phyloP scores from a whole-genome alignment of 2,797 vertebrate species.

The Ibycter americanus region DNA sequence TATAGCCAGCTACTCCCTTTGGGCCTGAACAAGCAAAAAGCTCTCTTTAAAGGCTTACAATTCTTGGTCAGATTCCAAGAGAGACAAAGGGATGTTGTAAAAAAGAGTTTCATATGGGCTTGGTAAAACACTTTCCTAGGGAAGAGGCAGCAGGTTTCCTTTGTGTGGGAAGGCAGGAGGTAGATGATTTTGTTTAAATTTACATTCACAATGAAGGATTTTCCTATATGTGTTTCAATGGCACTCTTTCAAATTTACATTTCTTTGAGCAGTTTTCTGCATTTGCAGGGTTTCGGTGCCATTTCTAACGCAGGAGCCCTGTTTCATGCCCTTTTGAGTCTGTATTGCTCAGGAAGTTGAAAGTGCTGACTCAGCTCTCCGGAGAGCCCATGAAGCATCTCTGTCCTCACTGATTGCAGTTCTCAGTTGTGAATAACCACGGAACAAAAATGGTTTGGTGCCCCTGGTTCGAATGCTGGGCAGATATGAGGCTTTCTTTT shows the following conservation, averaged over 20 bases:
- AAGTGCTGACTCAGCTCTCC: slow-evolving; percentile 44
- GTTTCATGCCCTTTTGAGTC: slow-evolving; percentile 2
- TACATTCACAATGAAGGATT: slow-evolving; percentile 32
- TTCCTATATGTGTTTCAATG: background rate
- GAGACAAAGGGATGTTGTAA: slow-evolving; percentile 65
- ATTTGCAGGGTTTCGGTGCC: background rate
- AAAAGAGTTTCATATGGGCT: slow-evolving; percentile 49
- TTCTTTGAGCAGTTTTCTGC: slow-evolving; percentile 13
- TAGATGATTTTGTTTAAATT: slow-evolving; percentile 26
- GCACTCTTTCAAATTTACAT: background rate
- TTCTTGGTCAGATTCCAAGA: slow-evolving; percentile 65
- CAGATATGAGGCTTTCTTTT: background rate
- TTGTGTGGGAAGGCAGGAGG: slow-evolving; percentile 40
- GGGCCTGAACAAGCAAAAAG: slow-evolving; percentile 69
- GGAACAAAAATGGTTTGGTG: background rate
- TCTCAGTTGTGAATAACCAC: slow-evolving; percentile 30
- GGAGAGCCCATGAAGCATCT: background rate
- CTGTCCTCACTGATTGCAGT: background rate
- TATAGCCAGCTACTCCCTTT: slow-evolving; percentile 57
- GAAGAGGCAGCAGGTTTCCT: slow-evolving; percentile 47
- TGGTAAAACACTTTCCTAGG: slow-evolving; percentile 45
- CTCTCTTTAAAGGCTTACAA: slow-evolving; percentile 57
- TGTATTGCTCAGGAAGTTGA: slow-evolving; percentile 1
- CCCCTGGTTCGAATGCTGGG: background rate
- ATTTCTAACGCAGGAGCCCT: background rate